Evolutionary conservation across 2,888 invertebrate species (phyloP).

Genomic region (Cataglyphis albicans): DNA sequence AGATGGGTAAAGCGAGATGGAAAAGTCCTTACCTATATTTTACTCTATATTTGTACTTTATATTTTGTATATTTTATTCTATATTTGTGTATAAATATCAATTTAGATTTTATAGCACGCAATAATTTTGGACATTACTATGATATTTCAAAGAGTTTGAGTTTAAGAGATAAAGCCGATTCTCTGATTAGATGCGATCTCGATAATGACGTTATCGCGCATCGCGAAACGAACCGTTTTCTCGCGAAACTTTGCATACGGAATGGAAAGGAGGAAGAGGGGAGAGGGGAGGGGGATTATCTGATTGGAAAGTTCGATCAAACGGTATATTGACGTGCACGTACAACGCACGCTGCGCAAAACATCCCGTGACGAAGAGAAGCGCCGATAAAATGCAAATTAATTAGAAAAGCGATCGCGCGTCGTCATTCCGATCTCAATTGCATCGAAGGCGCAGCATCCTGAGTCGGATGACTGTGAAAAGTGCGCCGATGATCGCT

Average conservation of each 20-base stretch:
- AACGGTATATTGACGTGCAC: conserved; percentile 48
- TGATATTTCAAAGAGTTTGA: background rate
- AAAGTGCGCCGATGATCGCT: conserved; percentile 30
- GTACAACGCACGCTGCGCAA: conserved; percentile 41
- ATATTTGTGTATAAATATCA: background rate
- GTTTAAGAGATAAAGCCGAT: background rate
- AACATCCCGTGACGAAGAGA: conserved; percentile 67
- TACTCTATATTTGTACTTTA: background rate
- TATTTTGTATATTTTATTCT: too few species aligned
- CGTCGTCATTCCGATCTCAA: conserved; percentile 65
- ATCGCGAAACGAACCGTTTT: conserved; percentile 36
- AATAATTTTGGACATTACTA: background rate
- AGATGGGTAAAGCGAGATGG: background rate
- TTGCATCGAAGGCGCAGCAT: conserved; percentile 57
- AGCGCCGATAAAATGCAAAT: conserved; percentile 65
- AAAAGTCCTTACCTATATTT: background rate
- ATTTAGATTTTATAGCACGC: background rate
- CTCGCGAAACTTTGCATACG: conserved; percentile 60
- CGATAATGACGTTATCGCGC: conserved; percentile 43
- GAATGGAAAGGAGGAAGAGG: background rate
- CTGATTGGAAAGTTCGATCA: conserved; percentile 72
- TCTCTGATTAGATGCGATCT: conserved; percentile 16
- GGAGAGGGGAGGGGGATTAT: background rate
- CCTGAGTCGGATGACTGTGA: conserved; percentile 53
- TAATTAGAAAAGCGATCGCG: conserved; percentile 69